A percentile compares a stretch with the other conserved stretches of the same genome.
phyloP scores from a whole-genome alignment of 92 coral and sea anemone genomes.

The Porites lobata region DNA sequence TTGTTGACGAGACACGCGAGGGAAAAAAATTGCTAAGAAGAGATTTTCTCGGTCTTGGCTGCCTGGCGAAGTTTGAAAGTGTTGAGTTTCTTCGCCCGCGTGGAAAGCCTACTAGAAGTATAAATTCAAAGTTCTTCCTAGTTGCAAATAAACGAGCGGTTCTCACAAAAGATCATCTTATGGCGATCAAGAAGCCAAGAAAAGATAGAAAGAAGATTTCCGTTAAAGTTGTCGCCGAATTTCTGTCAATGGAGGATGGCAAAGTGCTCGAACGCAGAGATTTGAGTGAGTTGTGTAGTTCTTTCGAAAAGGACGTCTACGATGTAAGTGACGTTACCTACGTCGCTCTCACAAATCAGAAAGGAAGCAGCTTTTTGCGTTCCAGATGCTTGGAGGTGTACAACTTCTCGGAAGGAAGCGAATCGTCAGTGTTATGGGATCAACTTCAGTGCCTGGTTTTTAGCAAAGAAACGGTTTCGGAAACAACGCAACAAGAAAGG shows the following conservation, averaged over 20 bases:
- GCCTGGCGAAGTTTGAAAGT: conserved; percentile 12
- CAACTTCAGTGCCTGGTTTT: conserved; percentile 12
- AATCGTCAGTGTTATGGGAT: neutral
- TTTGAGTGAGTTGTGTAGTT: conserved; percentile 5
- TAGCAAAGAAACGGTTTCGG: neutral
- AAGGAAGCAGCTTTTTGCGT: neutral
- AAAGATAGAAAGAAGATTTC: neutral
- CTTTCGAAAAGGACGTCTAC: conserved; percentile 4
- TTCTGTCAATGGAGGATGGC: neutral
- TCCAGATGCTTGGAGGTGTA: conserved; percentile 8
- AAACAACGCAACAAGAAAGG: neutral
- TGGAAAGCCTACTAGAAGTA: neutral
- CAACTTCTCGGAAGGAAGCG: neutral
- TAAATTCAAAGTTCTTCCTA: conserved; percentile 1
- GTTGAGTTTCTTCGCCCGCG: conserved; percentile 7
- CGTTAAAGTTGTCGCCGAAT: conserved; percentile 22
- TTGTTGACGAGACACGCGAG: conserved; percentile 32
- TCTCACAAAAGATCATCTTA: neutral
- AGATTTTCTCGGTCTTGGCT: conserved; percentile 11
- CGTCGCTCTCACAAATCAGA: neutral
- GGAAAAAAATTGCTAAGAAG: conserved; percentile 7
- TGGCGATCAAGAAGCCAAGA: conserved; percentile 1
- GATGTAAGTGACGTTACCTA: conserved; percentile 16
- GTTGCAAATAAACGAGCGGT: conserved; percentile 11
- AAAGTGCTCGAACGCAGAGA: conserved; percentile 12